A percentile compares a stretch with the other conserved stretches of the same genome.
Conservation (phyloP, 2,888 invertebrate genomes). For the Apamea anceps region DNA sequence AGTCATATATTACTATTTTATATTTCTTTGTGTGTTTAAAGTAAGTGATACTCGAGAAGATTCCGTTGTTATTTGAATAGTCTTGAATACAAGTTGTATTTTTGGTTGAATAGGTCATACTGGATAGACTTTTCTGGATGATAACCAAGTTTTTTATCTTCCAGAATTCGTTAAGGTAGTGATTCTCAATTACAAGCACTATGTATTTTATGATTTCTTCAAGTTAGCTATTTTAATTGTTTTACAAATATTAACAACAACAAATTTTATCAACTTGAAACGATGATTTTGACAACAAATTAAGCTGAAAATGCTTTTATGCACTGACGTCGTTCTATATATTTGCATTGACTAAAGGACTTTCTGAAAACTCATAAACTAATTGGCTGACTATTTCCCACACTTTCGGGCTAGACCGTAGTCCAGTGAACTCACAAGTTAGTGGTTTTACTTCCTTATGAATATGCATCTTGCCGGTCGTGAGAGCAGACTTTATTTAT, state of each 20-base stretch:
- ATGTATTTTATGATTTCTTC: not conserved
- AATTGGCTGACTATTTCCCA: not conserved
- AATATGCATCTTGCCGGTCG: constrained; percentile 51
- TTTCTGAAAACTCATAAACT: not conserved
- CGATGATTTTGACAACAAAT: not conserved
- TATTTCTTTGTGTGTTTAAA: too few species aligned
- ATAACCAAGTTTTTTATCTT: too few species aligned
- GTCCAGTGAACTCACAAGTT: constrained; percentile 14
- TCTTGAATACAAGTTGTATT: not conserved
- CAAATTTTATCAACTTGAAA: not conserved
- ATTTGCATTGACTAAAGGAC: not conserved
- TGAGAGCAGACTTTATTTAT: constrained; percentile 26
- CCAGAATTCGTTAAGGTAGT: too few species aligned
- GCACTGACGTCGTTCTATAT: not conserved
- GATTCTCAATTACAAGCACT: not conserved
- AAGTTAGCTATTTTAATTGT: not conserved
- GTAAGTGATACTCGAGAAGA: not conserved
- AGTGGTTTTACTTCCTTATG: constrained; percentile 44
- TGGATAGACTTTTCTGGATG: not conserved
- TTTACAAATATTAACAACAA: not conserved
- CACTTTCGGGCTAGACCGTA: not conserved
- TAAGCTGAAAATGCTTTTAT: too few species aligned
- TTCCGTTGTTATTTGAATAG: not conserved
- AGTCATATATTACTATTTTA: too few species aligned
- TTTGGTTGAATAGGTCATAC: not conserved